Base-by-base conservation (phyloP, 2,113 vertebrate genomes). In the Pituophis catenifer region DNA sequence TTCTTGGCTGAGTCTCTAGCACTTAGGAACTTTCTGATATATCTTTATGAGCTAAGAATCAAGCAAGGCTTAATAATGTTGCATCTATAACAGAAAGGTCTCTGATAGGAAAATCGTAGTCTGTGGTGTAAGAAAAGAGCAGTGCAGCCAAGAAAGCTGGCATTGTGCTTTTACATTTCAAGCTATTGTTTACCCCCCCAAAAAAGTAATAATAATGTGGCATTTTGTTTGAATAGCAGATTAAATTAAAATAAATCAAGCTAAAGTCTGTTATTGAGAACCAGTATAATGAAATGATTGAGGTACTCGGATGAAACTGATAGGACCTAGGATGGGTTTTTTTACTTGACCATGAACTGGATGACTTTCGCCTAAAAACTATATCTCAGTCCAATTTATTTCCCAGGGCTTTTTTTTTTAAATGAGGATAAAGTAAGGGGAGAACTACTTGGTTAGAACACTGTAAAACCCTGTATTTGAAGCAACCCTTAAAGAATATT, bases 161-260 rank as follows among this genome's bases (percentile, higher is more conserved):
- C 33, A 0, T 50, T 19, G 0, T 50, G 19, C 26, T 8, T 8
- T 15, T 55, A 44, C 26, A n/a, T 0, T 33, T 23, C 89, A 3
- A 57, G 26, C 88, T 86, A 0, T n/a, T 75, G 11, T 19, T 91
- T 2, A 44, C 17, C 8, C 12, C 11, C 59, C 23, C 1, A 11
- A 10, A 48, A 23, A 21, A 81, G 8, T 81, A 81, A 81, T 21
- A 8, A 81, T 44, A 81, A 81, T 81, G 8, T 81, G 33, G 8
- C 8, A 8, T 21, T 44, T 81, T 19, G 8, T 81, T 81, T 81
- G 33, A 81, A 81, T 44, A 81, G 3, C 75, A 81, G 33, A 81
- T 44, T 44, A 44, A 81, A 81, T 44, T 38, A 38, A 81, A 81
- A 81, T 81, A 81, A 81, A 44, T 81, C 15, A 44, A 81, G 75